Evolutionary conservation across 1,140 invertebrate genomes (phyloP).

Genomic region (Stegodyphus mimosarum): DNA sequence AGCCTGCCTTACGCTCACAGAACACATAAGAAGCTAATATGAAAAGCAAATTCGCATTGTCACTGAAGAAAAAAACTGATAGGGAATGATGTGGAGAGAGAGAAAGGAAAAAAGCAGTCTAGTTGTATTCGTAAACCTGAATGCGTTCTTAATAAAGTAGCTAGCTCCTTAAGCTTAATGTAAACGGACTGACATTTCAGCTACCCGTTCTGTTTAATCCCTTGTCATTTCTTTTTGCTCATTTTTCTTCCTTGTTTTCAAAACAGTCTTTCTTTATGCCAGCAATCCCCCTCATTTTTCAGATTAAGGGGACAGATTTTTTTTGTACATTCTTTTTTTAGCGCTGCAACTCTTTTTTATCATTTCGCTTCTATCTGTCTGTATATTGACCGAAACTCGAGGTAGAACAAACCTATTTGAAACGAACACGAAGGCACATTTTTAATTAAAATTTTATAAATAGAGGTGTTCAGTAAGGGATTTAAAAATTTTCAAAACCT

Average conservation of each 20-base stretch:
- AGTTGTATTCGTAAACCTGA: background rate
- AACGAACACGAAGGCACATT: no score
- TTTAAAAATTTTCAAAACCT: no score
- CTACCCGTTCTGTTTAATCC: background rate
- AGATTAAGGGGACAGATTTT: no score
- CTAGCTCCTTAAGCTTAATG: constrained; percentile 6
- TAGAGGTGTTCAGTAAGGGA: no score
- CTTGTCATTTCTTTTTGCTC: background rate
- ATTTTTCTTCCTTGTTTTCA: background rate
- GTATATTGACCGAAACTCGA: no score
- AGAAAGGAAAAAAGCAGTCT: background rate
- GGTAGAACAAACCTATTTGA: no score
- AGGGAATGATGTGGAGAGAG: background rate
- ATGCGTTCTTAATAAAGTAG: constrained; percentile 6
- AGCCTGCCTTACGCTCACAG: no score
- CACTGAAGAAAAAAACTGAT: background rate
- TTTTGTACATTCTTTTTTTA: no score
- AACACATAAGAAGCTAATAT: background rate
- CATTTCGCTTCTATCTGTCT: no score
- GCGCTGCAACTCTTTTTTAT: no score
- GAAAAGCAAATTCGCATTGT: background rate
- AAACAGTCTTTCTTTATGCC: background rate
- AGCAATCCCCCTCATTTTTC: no score
- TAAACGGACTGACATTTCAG: constrained; percentile 1
- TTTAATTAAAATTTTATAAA: no score